phyloP scores from a whole-genome alignment of 2,888 invertebrate genomes.

The Eremobia ochroleuca region DNA sequence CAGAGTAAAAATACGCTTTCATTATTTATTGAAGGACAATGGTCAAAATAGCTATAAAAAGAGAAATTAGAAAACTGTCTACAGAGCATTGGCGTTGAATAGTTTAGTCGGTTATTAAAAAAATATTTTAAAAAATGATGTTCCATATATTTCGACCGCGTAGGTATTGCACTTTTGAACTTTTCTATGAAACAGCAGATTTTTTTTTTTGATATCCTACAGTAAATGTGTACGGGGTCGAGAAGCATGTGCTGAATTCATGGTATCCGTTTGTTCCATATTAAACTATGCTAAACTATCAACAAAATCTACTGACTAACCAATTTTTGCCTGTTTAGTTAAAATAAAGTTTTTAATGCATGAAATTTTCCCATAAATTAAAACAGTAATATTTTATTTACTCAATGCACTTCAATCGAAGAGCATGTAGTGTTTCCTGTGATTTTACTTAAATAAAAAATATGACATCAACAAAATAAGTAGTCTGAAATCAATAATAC shows the following conservation, averaged over 20 bases:
- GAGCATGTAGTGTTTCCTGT: background rate
- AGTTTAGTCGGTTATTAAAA: too few species aligned
- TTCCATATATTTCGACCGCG: too few species aligned
- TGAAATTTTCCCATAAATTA: background rate
- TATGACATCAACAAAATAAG: background rate
- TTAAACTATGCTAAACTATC: background rate
- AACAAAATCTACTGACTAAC: background rate
- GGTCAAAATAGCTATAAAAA: background rate
- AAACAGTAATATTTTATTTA: background rate
- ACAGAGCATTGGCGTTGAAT: background rate
- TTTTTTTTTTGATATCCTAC: too few species aligned
- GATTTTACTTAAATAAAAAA: background rate
- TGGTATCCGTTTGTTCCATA: too few species aligned
- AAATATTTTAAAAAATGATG: too few species aligned
- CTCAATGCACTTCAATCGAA: background rate
- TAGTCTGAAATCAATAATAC: background rate
- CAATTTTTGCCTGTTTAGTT: background rate
- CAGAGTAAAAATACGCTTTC: conserved; percentile 4
- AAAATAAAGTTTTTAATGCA: background rate
- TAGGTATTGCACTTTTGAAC: too few species aligned
- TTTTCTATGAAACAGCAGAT: too few species aligned
- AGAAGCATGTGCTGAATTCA: too few species aligned
- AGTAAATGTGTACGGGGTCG: too few species aligned
- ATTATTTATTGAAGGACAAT: conserved; percentile 8
- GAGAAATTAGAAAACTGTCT: too few species aligned